Base-by-base conservation (phyloP, 1,140 invertebrate species). In the Anadara kagoshimensis region DNA sequence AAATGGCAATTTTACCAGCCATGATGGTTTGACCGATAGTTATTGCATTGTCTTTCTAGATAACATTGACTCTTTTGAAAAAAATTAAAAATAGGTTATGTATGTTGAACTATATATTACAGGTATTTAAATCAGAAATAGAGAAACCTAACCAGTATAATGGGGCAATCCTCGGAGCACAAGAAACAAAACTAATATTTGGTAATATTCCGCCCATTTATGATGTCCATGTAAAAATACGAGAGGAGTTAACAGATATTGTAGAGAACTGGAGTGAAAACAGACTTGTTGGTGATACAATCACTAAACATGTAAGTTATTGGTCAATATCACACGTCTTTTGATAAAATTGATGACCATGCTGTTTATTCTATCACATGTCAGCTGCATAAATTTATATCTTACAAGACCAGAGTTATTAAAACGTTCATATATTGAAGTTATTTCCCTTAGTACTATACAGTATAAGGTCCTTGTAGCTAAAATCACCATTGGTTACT, bases 141-240 rank as follows among this genome's bases (percentile, higher is more conserved):
- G 97, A 99, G 90, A 93, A 94, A 76, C 92, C 93, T 89, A 94
- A 92, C 88, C 95, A 92, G 91, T 93, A 90, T 81, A 94, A 90
- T 73, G 93, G 93, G 59, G 90, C 93, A 47, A 90, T 99, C 78
- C 91, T 99, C 73, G 96, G 96, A 87, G 94, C 94, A 78, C 96
- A 95, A 36, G 97, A 99, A 92, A 91, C 96, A 36, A 97, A 97
- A 91, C 95, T 96, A 70, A 98, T 99, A 77, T 99, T 99, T 91
- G 96, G 96, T 64, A 97, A 98, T 87, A 92, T 99, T 85, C 94
- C 95, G 62, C 95, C 96, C 36, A 98, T 99, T 82, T 95, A 95
- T 86, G 94, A 97, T 83, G 93, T 97, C 51, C 97, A 99, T 88
- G 92, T 93, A 85, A 93, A 93, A 80, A 94, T 98, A 91, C 88